Base-by-base conservation (phyloP, 2,797 vertebrate genomes). In the Aselliscus stoliczkanus region DNA sequence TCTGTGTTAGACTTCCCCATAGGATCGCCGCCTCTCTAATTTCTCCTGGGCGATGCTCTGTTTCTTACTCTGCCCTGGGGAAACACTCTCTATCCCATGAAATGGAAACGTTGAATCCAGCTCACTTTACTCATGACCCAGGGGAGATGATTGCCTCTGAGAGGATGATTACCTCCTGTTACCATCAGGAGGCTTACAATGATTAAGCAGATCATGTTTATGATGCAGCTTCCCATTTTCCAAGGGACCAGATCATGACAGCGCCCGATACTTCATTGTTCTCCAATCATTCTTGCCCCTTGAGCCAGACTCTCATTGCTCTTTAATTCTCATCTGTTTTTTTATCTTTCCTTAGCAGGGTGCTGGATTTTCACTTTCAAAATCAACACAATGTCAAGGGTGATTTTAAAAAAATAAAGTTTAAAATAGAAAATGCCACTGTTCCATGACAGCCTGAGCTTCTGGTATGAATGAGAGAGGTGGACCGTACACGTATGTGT, bases 361-460 rank as follows among this genome's bases (percentile, higher is more conserved):
- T 37, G 14, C 60, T 88, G 29, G 54, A 23, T 23, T 86, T 86
- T 96, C 34, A 34, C 47, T 94, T 84, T 93, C 47, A 85, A 56
- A 97, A 31, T 82, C 80, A 94, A 69, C 52, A 42, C 27, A 47
- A 37, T 67, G 69, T 93, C 44, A 50, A 92, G 90, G 62, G 64
- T 20, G 15, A 58, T 31, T n/a, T n/a, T n/a, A 62, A 14, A 29
- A 64, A 64, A 34, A 31, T 52, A 60, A 39, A 50, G 42, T 14
- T 86, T 44, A 15, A 90, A 84, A 56, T 2, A 77, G 34, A 70
- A 47, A 5, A 64, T 17, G 8, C n/a, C 60, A 18, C 27, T 12
- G 8, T 67, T 80, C 10, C 37, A 12, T 31, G 60, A 44, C 34
- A 44, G 4, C 21, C 62, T 5, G 79, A 23, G 34, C 54, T 77